Conservation (phyloP, 2,888 invertebrate species). For the Ectobius pallidus region DNA sequence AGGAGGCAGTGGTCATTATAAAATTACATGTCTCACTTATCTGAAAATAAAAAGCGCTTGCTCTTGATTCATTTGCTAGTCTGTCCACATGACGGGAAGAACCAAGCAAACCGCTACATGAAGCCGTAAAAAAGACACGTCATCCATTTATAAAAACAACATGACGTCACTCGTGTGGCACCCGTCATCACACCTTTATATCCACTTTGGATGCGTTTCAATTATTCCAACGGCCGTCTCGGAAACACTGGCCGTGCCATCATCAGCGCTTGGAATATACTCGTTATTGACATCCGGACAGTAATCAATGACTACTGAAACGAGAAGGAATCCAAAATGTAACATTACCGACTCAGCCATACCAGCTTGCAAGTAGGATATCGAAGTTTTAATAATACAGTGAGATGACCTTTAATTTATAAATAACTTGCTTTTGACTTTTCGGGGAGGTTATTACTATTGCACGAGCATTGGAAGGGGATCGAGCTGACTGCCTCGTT, state of each 20-base stretch:
- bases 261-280: conserved; percentile 13
- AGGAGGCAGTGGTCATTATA: background rate
- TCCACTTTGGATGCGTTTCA: conserved; percentile 4
- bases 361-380: conserved; percentile 36
- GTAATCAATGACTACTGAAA: conserved; percentile 32
- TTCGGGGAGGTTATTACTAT: conserved; percentile 42
- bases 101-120: conserved; percentile 32
- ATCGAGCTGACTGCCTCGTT: conserved; percentile 38
- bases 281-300: conserved; percentile 31
- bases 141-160: conserved; percentile 33
- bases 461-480: conserved; percentile 42
- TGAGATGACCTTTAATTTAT: conserved; percentile 43
- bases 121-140: conserved; percentile 27
- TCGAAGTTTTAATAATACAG: conserved; percentile 42
- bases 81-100: conserved; percentile 17
- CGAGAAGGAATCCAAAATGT: conserved; percentile 33
- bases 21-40: background rate
- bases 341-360: conserved; percentile 28
- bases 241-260: conserved; percentile 18
- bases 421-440: conserved; percentile 44
- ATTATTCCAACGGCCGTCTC: conserved; percentile 24
- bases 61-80: conserved; percentile 19
- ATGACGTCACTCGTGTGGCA: conserved; percentile 26
- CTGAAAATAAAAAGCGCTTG: background rate
- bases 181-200: conserved; percentile 28